These are phyloP conservation scores for Drosophila barbarae DNA, from an alignment of 2,888 invertebrate species.

Conservation along the genomic window DNA sequence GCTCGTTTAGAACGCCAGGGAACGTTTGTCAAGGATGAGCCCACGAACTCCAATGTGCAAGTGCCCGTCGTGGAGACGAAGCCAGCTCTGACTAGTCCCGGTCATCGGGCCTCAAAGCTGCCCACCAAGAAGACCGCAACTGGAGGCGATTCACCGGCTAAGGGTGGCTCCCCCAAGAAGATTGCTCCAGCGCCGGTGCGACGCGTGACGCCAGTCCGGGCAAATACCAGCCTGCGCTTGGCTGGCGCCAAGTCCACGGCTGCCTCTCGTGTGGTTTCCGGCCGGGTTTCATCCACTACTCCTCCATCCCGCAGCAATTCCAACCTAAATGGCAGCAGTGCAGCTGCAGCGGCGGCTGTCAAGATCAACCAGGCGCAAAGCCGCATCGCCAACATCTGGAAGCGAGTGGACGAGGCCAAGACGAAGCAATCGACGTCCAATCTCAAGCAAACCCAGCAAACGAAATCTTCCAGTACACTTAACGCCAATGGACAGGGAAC, in stretches of 20 bases:
- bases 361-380: conserved; percentile 77
- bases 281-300: conserved; percentile 75
- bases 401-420: conserved; percentile 77
- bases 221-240: conserved; percentile 78
- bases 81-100: conserved; percentile 60
- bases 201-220: conserved; percentile 62
- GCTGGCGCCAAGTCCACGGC: conserved; percentile 65
- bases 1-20: conserved; percentile 89
- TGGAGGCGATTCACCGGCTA: conserved; percentile 32
- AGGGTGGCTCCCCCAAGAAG: conserved; percentile 71
- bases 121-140: conserved; percentile 71
- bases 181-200: conserved; percentile 22
- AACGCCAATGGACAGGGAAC: conserved; percentile 36
- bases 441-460: conserved; percentile 56
- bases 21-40: conserved; percentile 94
- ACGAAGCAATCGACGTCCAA: conserved; percentile 50
- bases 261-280: conserved; percentile 63
- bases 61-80: conserved; percentile 77
- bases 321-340: conserved; percentile 66
- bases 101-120: conserved; percentile 74
- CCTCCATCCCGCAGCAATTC: conserved; percentile 80
- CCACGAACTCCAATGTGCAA: conserved; percentile 73
- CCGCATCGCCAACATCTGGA: conserved; percentile 79
- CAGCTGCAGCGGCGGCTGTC: conserved; percentile 61
- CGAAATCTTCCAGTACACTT: conserved; percentile 63